phyloP scores from a whole-genome alignment of 2,797 vertebrate species.

The Nyctibius grandis region DNA sequence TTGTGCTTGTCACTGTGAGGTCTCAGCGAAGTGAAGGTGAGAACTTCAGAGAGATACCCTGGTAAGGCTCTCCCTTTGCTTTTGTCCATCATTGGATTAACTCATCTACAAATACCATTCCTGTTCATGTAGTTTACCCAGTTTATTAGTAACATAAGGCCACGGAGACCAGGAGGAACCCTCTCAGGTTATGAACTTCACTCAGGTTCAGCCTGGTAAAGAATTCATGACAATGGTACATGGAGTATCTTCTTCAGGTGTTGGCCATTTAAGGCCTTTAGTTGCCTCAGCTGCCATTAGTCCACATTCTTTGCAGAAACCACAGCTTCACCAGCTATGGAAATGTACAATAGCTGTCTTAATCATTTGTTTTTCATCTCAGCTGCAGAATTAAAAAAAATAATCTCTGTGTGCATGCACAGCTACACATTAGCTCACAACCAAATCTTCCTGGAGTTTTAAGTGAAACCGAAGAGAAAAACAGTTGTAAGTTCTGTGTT shows the following conservation, averaged over 20 bases:
- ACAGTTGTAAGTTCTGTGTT: background rate
- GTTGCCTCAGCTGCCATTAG: background rate
- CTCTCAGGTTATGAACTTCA: background rate
- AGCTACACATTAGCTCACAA: background rate
- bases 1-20: background rate
- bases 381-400: background rate
- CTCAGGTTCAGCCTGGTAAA: background rate
- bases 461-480: background rate
- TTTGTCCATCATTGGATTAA: background rate
- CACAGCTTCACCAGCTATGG: background rate
- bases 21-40: background rate
- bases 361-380: background rate
- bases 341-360: background rate
- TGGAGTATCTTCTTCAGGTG: background rate
- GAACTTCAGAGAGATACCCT: background rate
- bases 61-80: background rate
- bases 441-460: background rate
- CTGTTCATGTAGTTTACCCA: background rate
- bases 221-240: background rate
- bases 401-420: fast-evolving
- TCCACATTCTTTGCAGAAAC: background rate
- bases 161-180: background rate
- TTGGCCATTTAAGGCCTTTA: background rate
- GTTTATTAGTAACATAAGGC: background rate
- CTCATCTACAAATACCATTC: background rate